Evolutionary conservation across 2,113 vertebrate species (phyloP), one percentile per base, ranked within the genome.

Genomic region (Notarius lentiginosus): DNA sequence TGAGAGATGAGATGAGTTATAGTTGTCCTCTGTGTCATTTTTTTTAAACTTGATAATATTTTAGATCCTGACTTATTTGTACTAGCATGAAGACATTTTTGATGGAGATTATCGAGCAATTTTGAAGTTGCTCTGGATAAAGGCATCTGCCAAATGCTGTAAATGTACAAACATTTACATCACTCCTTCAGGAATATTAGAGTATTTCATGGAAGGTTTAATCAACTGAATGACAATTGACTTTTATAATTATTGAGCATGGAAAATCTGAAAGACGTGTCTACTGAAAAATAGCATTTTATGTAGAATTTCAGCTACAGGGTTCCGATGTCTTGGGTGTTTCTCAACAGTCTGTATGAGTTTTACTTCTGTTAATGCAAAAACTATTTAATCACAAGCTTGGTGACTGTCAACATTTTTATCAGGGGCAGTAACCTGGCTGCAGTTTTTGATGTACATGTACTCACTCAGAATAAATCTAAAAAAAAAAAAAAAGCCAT

Each of bases 391-490:
- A 68, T 30, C 66, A 34, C 27, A 34, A 12, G 5, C 17, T 58
- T 63, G 66, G 14, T 70, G 66, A 70, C 12, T 14, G 0, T 5
- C 17, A 68, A 68, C 14, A 14, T 41, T 34, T 30, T 68, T 15
- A 34, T 34, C 14, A 2, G 12, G 5, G 66, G 15, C 4, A 68
- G 27, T 34, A 68, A 66, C 9, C 24, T 65, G 63, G 63, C 63
- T 65, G 24, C 24, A 65, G 24, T 65, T 27, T n/a, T 11, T 65
- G 9, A 63, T 63, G n/a, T 8, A 41, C 41, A 86, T 89, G 81
- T 88, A 68, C 82, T 90, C 89, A 68, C 85, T 90, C 66, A 51
- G 84, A 89, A 82, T 87, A 60, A 92, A 88, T 87, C 66, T 41
- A 4, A 10, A 53, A 53, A 53, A 53, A 84, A 79, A 63, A 86